A percentile compares a stretch with the other conserved stretches of the same genome.
These are phyloP conservation scores for Geothlypis trichas DNA, from an alignment of 2,113 vertebrate genomes.

Conservation along the genomic window DNA sequence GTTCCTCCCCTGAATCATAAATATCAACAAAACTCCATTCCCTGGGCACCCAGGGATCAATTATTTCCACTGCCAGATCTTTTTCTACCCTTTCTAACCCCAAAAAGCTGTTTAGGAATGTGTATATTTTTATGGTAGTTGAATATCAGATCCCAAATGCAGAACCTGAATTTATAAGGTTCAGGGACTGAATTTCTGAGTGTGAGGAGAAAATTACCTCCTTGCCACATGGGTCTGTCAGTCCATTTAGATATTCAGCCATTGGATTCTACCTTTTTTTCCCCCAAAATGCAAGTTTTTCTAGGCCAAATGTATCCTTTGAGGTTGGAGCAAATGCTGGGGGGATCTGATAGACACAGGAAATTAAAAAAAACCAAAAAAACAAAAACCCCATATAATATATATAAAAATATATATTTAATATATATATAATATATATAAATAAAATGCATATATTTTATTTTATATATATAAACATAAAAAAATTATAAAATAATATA, in stretches of 20 bases:
- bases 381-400: no score
- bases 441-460: no score
- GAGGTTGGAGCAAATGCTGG: neutral
- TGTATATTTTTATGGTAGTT: neutral
- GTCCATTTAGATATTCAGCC: fast-evolving
- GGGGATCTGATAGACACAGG: neutral
- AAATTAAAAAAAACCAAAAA: neutral
- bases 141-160: neutral
- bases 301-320: neutral
- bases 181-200: neutral
- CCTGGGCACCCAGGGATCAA: neutral
- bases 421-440: no score
- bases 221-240: neutral
- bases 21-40: neutral
- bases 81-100: neutral
- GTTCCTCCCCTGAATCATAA: neutral
- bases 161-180: fast-evolving
- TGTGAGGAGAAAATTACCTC: neutral
- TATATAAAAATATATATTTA: no score
- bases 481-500: no score
- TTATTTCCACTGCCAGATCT: neutral
- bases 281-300: fast-evolving
- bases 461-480: no score
- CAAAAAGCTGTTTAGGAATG: neutral
- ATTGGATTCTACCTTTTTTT: neutral